Evolutionary conservation across 2,888 invertebrate genomes (phyloP).

Genomic region (Eumacrocentrus americanus): DNA sequence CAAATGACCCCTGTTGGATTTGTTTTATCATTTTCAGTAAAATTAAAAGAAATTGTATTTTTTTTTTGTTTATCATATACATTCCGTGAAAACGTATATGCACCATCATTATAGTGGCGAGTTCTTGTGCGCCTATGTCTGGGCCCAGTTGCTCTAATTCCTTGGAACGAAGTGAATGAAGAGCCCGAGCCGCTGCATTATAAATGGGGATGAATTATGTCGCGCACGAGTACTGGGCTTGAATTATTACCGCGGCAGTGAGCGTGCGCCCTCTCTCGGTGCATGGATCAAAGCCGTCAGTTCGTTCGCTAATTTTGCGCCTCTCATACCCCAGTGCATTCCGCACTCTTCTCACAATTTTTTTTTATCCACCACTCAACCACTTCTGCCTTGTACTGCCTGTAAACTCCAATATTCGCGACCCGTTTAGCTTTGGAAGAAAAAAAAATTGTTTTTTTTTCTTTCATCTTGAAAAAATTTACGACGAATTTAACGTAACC

Average conservation of each 20-base stretch:
- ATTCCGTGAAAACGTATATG: too few relatives aligned
- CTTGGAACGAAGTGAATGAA: conserved; percentile 45
- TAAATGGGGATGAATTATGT: conserved; percentile 55
- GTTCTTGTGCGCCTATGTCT: conserved; percentile 21
- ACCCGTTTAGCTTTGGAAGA: neutral
- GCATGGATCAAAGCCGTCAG: conserved; percentile 31
- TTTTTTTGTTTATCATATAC: too few relatives aligned
- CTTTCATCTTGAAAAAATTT: neutral
- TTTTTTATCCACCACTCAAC: conserved; percentile 13
- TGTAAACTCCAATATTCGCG: neutral
- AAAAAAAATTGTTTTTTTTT: neutral
- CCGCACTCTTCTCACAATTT: conserved; percentile 14
- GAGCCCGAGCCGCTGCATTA: conserved; percentile 47
- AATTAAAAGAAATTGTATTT: too few relatives aligned
- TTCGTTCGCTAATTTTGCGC: conserved; percentile 45
- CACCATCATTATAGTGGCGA: conserved; percentile 4
- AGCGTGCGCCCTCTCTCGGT: conserved; percentile 26
- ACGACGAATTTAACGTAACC: neutral
- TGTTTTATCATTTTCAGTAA: too few relatives aligned
- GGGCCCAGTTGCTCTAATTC: conserved; percentile 36
- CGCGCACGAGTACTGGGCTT: conserved; percentile 37
- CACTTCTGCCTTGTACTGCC: conserved; percentile 24
- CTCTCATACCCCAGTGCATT: conserved; percentile 24
- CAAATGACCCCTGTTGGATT: too few relatives aligned
- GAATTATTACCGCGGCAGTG: conserved; percentile 43